A percentile compares a stretch with the other conserved stretches of the same genome.
These are phyloP conservation scores for Porphyrio hochstetteri DNA, from an alignment of 2,113 vertebrate genomes.

Conservation along the genomic window DNA sequence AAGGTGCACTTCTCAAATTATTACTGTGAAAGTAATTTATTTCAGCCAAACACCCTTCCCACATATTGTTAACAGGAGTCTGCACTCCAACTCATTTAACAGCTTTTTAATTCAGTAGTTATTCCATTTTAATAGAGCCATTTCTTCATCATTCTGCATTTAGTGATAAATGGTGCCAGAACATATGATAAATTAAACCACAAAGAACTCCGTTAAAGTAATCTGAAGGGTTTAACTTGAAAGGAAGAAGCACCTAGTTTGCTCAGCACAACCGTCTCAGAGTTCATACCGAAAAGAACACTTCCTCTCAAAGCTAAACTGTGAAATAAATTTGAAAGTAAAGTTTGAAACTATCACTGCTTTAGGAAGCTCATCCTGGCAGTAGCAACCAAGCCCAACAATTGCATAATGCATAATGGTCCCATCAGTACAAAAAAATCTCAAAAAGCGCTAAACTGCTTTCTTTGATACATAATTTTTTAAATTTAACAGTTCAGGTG, in stretches of 20 bases:
- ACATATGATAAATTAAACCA: constrained; percentile 82
- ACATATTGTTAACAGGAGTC: constrained; percentile 76
- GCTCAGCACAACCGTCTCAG: constrained; percentile 53
- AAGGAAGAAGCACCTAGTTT: constrained; percentile 73
- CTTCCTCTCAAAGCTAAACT: constrained; percentile 61
- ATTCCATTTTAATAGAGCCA: constrained; percentile 83
- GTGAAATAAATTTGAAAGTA: constrained; percentile 66
- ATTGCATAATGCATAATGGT: background rate
- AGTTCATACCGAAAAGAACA: constrained; percentile 50
- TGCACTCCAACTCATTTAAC: constrained; percentile 80
- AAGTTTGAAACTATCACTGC: constrained; percentile 60
- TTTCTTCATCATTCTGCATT: constrained; percentile 85
- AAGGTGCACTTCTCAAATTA: constrained; percentile 78
- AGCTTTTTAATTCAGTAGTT: constrained; percentile 82
- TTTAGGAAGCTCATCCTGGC: constrained; percentile 35
- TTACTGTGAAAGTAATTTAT: constrained; percentile 81
- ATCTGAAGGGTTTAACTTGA: constrained; percentile 77
- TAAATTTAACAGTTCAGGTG: constrained; percentile 31
- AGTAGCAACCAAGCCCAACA: background rate
- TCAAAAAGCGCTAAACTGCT: constrained; percentile 24
- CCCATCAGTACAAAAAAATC: background rate
- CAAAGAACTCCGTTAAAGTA: constrained; percentile 75
- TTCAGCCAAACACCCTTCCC: constrained; percentile 78
- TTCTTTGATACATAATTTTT: constrained; percentile 54
- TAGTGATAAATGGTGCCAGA: constrained; percentile 84